Base-by-base conservation (phyloP, 2,113 vertebrate genomes). In the Gopherus flavomarginatus region DNA sequence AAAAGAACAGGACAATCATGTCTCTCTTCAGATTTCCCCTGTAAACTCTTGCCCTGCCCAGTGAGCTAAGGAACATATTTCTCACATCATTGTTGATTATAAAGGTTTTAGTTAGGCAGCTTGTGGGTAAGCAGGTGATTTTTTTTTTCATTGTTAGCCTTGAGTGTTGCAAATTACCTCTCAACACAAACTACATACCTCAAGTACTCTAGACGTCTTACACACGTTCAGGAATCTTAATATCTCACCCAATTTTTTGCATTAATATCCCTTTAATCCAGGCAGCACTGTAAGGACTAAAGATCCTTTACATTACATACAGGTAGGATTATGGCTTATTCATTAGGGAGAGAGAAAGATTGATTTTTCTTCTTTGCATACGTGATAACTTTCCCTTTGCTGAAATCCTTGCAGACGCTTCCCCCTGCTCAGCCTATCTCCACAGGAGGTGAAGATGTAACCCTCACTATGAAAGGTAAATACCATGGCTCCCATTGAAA, bases 231-330 rank as follows among this genome's bases (percentile, higher is more conserved):
- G 92, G 92, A 96, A 97, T 96, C 94, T 94, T 96, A 96, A 77
- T 91, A 94, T 96, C 93, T 96, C 93, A 86, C 75, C 87, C 81
- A 77, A 87, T 96, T 93, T 69, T 89, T 24, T 91, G 93, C 95
- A 95, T 92, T 97, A 97, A 97, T 97, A 97, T 97, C 52, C 52
- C 92, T 96, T 97, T 97, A 98, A 97, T 96, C 96, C 97, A 95
- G 83, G 91, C 86, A 97, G 90, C 85, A 56, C 90, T 88, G 81
- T 96, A 96, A 94, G 93, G 92, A 96, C 97, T 96, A 92, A 96
- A 97, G 90, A 96, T 98, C 93, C 96, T 98, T 96, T 97, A 90
- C 94, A 94, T 97, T 97, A 94, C 94, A 95, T 97, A 96, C 89
- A 94, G 97, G 95, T 97, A 97, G 95, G 96, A 96, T 97, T 98